phyloP scores from a whole-genome alignment of 2,113 vertebrate species.

The Sardina pilchardus region DNA sequence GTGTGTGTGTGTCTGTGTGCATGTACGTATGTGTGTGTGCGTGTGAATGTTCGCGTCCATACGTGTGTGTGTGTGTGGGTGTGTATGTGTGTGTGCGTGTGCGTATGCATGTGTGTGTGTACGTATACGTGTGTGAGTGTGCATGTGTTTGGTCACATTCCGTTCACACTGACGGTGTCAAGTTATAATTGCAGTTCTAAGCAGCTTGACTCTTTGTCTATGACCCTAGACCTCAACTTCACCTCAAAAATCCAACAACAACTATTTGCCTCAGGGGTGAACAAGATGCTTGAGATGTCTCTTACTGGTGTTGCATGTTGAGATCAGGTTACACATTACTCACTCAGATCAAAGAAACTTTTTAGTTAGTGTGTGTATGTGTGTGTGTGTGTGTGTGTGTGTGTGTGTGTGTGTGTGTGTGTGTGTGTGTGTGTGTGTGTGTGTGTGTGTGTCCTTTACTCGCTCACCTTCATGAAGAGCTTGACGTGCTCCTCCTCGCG shows the following conservation, averaged over 20 bases:
- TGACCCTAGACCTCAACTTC: background rate
- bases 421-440: constrained; percentile 6
- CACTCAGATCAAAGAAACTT: background rate
- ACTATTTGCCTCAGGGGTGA: too few relatives aligned
- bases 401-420: background rate
- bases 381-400: background rate
- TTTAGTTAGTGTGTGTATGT: background rate
- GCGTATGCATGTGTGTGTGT: too few relatives aligned
- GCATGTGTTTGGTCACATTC: background rate
- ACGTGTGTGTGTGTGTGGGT: too few relatives aligned
- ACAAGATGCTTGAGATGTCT: too few relatives aligned
- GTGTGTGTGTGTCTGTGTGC: too few relatives aligned
- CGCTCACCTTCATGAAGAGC: constrained; percentile 90
- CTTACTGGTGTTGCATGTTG: too few relatives aligned
- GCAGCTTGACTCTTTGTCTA: background rate
- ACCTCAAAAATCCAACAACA: background rate
- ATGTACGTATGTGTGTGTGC: too few relatives aligned
- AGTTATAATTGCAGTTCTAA: background rate
- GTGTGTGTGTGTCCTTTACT: background rate
- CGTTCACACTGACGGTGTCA: background rate
- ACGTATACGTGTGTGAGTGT: too few relatives aligned
- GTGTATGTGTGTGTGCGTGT: too few relatives aligned
- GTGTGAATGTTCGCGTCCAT: too few relatives aligned
- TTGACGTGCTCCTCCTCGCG: constrained; percentile 94
- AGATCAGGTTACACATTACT: too few relatives aligned